phyloP scores from a whole-genome alignment of 2,113 vertebrate genomes.

The Pachycephala philippinensis region DNA sequence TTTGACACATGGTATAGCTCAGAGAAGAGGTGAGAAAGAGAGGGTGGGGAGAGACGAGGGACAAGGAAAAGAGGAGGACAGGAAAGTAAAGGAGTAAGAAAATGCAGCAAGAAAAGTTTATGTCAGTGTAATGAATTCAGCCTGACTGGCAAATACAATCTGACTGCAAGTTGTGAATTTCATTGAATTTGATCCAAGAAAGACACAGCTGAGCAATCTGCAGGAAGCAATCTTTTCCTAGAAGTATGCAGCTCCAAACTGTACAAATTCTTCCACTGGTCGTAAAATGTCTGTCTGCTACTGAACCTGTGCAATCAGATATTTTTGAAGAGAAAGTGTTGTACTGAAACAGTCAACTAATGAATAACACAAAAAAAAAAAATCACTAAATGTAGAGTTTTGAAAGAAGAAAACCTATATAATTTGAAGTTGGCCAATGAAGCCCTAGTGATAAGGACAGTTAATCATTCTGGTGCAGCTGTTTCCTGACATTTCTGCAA shows the following conservation, averaged over 20 bases:
- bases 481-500: slow-evolving; percentile 86
- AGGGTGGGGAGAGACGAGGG: not conserved
- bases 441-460: slow-evolving; percentile 68
- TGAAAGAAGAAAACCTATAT: slow-evolving; percentile 1
- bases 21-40: not conserved
- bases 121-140: slow-evolving; percentile 62
- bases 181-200: slow-evolving; percentile 72
- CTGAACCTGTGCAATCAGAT: slow-evolving; percentile 24
- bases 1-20: slow-evolving; percentile 44
- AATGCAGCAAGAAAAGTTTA: slow-evolving; percentile 16
- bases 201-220: slow-evolving; percentile 74
- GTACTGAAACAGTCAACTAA: not conserved
- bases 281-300: not conserved
- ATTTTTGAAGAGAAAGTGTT: slow-evolving; percentile 17
- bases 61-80: not conserved
- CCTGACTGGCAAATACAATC: slow-evolving; percentile 69
- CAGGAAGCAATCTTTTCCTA: slow-evolving; percentile 77
- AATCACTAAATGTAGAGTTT: slow-evolving; percentile 21
- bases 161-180: slow-evolving; percentile 69
- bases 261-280: slow-evolving; percentile 60
- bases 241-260: slow-evolving; percentile 67
- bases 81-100: not conserved
- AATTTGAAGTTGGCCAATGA: slow-evolving; percentile 32
- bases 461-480: slow-evolving; percentile 81
- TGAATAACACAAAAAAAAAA: not conserved